A percentile compares a stretch with the other conserved stretches of the same genome.
Conservation (phyloP, 2,797 vertebrate genomes). For the Heterohyrax brucei region DNA sequence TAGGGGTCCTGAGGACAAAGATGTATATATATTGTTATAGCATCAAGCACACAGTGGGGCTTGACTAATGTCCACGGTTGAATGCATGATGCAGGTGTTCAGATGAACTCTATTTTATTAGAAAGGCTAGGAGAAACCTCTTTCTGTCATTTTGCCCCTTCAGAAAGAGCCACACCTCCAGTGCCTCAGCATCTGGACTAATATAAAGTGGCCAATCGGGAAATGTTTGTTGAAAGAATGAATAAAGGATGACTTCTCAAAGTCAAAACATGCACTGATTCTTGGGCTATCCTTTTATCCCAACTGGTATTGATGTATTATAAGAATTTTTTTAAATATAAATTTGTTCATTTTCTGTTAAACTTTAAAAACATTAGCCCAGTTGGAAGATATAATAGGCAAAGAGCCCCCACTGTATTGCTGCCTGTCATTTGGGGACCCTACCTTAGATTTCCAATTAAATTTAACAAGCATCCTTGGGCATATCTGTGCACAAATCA, state of each 20-base stretch:
- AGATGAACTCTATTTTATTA: conserved; percentile 33
- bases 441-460: conserved; percentile 51
- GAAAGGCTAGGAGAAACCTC: neutral
- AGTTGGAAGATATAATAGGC: neutral
- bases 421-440: neutral
- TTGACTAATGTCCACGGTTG: neutral
- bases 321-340: neutral
- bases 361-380: conserved; percentile 75
- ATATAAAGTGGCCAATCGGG: conserved; percentile 8
- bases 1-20: neutral
- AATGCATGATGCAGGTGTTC: neutral
- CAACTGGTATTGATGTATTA: conserved; percentile 11
- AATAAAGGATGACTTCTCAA: conserved; percentile 32
- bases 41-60: neutral
- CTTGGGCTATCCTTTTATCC: conserved; percentile 37
- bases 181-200: neutral
- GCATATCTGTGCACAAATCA: neutral
- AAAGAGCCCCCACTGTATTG: conserved; percentile 23
- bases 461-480: conserved; percentile 48
- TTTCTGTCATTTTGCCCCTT: neutral
- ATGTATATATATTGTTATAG: neutral
- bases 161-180: neutral
- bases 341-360: conserved; percentile 49
- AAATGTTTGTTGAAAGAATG: conserved; percentile 1
- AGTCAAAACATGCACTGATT: conserved; percentile 32